Evolutionary conservation across 2,113 vertebrate species (phyloP).

Genomic region (Maccullochella peelii): DNA sequence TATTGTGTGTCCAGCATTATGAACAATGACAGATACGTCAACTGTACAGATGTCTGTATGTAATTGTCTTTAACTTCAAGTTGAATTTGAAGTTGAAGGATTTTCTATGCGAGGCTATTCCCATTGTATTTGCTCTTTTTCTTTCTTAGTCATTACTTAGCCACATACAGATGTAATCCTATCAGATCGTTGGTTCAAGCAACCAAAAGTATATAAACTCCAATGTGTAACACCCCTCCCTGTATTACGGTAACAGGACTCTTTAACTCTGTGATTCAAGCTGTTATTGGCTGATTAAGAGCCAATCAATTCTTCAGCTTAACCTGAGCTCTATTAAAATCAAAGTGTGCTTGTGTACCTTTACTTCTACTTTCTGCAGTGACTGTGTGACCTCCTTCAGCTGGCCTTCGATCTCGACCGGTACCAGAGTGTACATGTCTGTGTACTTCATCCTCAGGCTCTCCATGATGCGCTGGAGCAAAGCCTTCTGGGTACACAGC

Average conservation of each 20-base stretch:
- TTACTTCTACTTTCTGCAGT: constrained; percentile 86
- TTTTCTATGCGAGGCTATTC: not conserved
- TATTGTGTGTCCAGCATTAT: not conserved
- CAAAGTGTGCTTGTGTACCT: constrained; percentile 84
- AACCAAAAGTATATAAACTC: too few relatives aligned
- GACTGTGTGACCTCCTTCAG: constrained; percentile 86
- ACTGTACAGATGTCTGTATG: too few relatives aligned
- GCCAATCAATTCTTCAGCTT: not conserved
- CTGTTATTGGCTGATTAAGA: too few relatives aligned
- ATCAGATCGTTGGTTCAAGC: not conserved
- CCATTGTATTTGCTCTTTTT: not conserved
- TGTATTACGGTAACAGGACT: not conserved
- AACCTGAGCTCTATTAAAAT: not conserved
- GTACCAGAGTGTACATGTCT: constrained; percentile 85
- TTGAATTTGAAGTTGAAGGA: too few relatives aligned
- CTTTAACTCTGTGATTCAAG: too few relatives aligned
- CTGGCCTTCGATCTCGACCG: constrained; percentile 85
- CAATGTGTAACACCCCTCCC: not conserved
- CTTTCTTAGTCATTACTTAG: not conserved
- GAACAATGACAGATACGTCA: not conserved
- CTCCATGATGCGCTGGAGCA: constrained; percentile 87
- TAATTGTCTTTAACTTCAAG: not conserved
- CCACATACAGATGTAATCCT: not conserved
- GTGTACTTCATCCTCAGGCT: constrained; percentile 88
- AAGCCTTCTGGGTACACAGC: constrained; percentile 85